Percentiles rank a stretch among this genome's conserved stretches.
Evolutionary conservation across 2,888 invertebrate genomes (phyloP).

Genomic region (Adineta ricciae): DNA sequence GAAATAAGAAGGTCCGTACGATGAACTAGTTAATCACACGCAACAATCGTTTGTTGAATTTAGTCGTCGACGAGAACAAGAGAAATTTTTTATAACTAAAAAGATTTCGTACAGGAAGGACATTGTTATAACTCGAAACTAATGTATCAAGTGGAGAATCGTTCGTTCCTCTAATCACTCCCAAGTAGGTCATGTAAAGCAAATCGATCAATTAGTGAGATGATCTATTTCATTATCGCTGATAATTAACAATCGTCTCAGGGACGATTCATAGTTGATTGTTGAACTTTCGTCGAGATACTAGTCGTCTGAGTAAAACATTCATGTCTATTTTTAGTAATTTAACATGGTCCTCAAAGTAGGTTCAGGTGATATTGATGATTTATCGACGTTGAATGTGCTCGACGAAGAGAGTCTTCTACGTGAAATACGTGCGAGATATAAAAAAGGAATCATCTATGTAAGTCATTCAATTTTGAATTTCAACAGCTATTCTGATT

Average conservation of each 20-base stretch:
- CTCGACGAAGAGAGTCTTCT: conserved; percentile 38
- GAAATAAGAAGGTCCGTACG: conserved; percentile 8
- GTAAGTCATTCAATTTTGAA: conserved; percentile 38
- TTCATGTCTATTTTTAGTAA: not conserved
- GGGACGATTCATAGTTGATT: too few species aligned
- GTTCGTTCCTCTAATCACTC: not conserved
- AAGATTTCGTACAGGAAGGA: not conserved
- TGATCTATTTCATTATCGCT: too few species aligned
- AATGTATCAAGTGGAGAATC: not conserved
- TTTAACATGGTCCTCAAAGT: not conserved
- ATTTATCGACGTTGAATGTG: conserved; percentile 34
- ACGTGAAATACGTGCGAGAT: conserved; percentile 39
- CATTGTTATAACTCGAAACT: not conserved
- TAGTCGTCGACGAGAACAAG: not conserved
- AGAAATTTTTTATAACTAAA: not conserved
- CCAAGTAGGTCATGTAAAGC: not conserved
- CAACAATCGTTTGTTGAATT: not conserved
- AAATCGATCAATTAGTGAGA: not conserved
- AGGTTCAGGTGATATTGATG: conserved; percentile 34
- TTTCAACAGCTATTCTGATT: not conserved
- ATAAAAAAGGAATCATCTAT: conserved; percentile 40
- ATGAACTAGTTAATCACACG: conserved; percentile 4
- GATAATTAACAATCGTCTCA: too few species aligned
- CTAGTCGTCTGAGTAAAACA: too few species aligned
- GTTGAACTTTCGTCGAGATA: too few species aligned